A percentile compares a stretch with the other conserved stretches of the same genome.
Conservation (phyloP, 2,888 invertebrate genomes). For the Uropetala carovei region DNA sequence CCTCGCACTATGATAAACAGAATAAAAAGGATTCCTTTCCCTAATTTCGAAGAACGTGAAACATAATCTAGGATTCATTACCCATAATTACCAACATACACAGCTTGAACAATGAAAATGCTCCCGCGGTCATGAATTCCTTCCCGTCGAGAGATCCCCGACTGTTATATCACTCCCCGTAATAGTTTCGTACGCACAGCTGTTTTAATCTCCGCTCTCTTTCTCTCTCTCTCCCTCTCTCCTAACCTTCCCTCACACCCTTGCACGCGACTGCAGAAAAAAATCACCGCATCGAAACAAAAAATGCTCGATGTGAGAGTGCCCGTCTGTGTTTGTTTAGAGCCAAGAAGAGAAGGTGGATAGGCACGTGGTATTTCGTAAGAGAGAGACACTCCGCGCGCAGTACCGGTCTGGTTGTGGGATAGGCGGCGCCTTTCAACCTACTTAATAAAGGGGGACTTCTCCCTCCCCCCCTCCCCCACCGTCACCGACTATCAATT, state of each 20-base stretch:
- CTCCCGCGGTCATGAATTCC: no score
- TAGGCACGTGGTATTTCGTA: conserved; percentile 34
- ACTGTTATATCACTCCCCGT: no score
- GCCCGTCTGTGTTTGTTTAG: not conserved
- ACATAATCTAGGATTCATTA: no score
- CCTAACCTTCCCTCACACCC: no score
- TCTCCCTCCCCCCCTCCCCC: not conserved
- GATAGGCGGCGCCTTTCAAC: conserved; percentile 62
- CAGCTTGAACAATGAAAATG: no score
- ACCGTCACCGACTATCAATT: not conserved
- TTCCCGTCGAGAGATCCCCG: no score
- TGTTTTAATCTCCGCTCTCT: not conserved
- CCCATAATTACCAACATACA: no score
- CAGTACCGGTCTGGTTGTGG: conserved; percentile 33
- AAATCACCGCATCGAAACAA: not conserved
- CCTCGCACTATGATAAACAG: no score
- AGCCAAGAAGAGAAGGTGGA: not conserved
- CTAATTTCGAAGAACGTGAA: no score
- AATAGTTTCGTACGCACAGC: not conserved
- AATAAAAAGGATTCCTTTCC: no score
- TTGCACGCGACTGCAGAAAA: conserved; percentile 13
- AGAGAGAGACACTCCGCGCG: conserved; percentile 40
- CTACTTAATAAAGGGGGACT: conserved; percentile 43
- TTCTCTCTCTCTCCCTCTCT: not conserved
- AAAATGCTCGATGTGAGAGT: not conserved